Evolutionary conservation across 92 coral and sea anemone genomes (phyloP).

Genomic region (Epizoanthus ramosus): DNA sequence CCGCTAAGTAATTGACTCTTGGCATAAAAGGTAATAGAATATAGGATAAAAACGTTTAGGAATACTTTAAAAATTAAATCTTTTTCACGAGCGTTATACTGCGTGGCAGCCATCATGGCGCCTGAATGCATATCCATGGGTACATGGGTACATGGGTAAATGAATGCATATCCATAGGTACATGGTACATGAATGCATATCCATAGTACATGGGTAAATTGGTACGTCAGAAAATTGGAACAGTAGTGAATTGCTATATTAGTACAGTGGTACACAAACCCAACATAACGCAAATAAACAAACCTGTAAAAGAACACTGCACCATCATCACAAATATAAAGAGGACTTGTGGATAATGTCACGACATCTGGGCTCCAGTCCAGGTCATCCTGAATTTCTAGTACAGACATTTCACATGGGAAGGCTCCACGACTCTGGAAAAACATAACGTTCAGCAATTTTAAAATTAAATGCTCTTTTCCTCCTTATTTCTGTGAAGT

Average conservation of each 20-base stretch:
- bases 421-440: constrained; percentile 91
- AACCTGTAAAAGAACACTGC: constrained; percentile 89
- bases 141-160: too few species aligned
- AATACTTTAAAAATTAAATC: too few species aligned
- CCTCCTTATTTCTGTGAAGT: too few species aligned
- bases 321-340: constrained; percentile 85
- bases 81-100: too few species aligned
- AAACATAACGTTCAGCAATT: not conserved
- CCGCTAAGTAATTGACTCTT: too few species aligned
- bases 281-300: not conserved
- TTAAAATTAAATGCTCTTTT: too few species aligned
- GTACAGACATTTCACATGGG: constrained; percentile 74
- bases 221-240: too few species aligned
- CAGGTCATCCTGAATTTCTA: constrained; percentile 75
- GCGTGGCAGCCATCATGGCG: too few species aligned
- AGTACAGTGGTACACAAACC: not conserved
- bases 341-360: constrained; percentile 72
- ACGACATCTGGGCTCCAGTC: constrained; percentile 80
- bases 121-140: too few species aligned
- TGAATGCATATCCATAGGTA: too few species aligned
- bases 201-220: not conserved
- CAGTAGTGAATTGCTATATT: not conserved
- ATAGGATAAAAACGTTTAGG: too few species aligned
- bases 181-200: not conserved
- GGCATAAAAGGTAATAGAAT: too few species aligned